Conservation (phyloP, 1,140 invertebrate genomes). For the Calliopsis andreniformis region DNA sequence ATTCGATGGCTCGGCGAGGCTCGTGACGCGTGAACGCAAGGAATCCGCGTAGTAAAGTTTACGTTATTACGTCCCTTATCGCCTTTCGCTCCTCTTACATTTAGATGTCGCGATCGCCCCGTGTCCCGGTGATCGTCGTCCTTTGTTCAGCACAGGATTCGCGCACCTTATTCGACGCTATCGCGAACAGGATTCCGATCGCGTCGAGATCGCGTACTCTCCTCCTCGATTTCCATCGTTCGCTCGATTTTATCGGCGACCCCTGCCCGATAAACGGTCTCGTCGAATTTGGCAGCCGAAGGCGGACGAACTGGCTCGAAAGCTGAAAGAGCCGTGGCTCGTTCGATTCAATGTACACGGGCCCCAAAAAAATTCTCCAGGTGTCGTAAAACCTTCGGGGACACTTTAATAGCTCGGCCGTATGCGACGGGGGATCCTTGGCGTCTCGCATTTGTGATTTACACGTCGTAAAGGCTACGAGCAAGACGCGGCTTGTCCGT, state of each 20-base stretch:
- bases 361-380: slow-evolving; percentile 25
- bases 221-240: background rate
- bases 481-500: slow-evolving; percentile 17
- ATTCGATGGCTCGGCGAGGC: background rate
- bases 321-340: slow-evolving; percentile 19
- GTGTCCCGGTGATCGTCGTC: background rate
- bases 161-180: background rate
- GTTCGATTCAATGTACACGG: slow-evolving; percentile 36
- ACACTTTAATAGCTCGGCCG: slow-evolving; percentile 57
- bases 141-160: background rate
- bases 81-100: background rate
- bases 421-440: slow-evolving; percentile 36
- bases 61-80: background rate
- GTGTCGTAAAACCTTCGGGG: slow-evolving; percentile 53
- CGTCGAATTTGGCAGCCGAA: background rate
- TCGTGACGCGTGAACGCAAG: background rate
- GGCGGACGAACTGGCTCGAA: background rate
- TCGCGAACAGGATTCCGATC: slow-evolving; percentile 1
- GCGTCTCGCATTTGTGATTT: slow-evolving; percentile 67
- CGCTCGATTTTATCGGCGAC: background rate
- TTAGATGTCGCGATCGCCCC: slow-evolving; percentile 2
- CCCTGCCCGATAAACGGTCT: background rate
- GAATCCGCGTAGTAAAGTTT: background rate
- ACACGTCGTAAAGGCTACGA: slow-evolving; percentile 67
- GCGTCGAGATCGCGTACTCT: background rate